Evolutionary conservation across 2,113 vertebrate species (phyloP).

Genomic region (Sakesphorus luctuosus): DNA sequence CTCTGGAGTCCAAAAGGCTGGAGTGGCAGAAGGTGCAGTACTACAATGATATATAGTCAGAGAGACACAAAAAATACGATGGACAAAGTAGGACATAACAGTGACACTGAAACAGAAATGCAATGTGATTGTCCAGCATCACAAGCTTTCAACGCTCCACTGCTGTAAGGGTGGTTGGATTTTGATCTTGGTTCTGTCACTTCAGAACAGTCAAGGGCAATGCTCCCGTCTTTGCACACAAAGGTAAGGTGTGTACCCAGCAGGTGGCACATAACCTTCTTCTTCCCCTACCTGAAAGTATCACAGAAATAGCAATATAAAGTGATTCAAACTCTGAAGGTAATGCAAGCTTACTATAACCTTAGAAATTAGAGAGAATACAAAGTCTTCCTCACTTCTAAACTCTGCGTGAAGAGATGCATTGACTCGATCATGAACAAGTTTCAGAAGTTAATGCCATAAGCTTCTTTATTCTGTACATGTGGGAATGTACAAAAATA

Average conservation of each 20-base stretch:
- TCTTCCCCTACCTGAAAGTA: background rate
- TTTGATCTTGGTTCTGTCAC: background rate
- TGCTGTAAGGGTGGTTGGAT: fast-evolving
- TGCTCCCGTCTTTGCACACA: background rate
- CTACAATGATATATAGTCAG: fast-evolving
- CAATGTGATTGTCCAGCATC: background rate
- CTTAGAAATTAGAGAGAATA: background rate
- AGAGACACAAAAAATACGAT: background rate
- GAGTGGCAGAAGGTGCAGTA: background rate
- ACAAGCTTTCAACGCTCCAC: background rate
- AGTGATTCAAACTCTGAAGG: background rate
- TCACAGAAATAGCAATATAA: background rate
- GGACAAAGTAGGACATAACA: background rate
- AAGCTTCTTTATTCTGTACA: background rate
- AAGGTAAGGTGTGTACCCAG: background rate
- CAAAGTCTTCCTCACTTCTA: background rate
- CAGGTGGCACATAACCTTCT: background rate
- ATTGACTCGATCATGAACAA: background rate
- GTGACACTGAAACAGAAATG: background rate
- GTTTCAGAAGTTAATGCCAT: background rate
- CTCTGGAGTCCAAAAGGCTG: background rate
- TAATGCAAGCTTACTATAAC: background rate
- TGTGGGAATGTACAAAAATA: background rate
- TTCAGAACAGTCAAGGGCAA: background rate
- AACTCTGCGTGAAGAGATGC: background rate